phyloP scores from a whole-genome alignment of 2,797 vertebrate genomes.

The Sphenodon punctatus region DNA sequence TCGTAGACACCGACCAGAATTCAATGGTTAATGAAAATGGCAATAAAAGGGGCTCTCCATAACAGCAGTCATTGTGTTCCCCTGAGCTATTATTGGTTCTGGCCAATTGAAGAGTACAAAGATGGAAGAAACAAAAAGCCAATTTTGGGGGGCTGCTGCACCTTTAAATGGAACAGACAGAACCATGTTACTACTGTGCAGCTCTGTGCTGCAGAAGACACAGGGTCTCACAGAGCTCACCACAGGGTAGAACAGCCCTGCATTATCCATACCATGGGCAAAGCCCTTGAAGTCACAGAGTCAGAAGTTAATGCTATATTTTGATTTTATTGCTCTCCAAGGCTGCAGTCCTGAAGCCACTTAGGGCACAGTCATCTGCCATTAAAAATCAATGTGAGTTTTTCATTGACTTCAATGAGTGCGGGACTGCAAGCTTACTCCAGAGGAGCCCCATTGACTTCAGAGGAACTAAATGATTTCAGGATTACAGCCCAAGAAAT shows the following conservation, averaged over 20 bases:
- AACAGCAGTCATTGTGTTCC: not conserved
- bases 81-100: not conserved
- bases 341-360: too few species aligned
- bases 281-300: not conserved
- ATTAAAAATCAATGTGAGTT: too few species aligned
- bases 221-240: not conserved
- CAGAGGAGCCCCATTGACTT: too few species aligned
- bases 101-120: not conserved
- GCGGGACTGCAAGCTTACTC: too few species aligned
- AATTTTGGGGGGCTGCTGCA: not conserved
- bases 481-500: too few species aligned
- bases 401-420: too few species aligned
- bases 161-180: not conserved
- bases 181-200: not conserved
- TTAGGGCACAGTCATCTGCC: too few species aligned
- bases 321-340: slow-evolving; percentile 8
- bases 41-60: not conserved
- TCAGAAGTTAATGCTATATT: not conserved
- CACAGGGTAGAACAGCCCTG: not conserved
- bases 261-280: not conserved
- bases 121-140: not conserved
- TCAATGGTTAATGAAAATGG: too few species aligned
- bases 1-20: too few species aligned
- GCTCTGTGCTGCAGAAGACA: not conserved
- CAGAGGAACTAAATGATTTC: too few species aligned